Conservation (phyloP, 2,888 invertebrate species). For the Acanthococcus lagerstroemiae region DNA sequence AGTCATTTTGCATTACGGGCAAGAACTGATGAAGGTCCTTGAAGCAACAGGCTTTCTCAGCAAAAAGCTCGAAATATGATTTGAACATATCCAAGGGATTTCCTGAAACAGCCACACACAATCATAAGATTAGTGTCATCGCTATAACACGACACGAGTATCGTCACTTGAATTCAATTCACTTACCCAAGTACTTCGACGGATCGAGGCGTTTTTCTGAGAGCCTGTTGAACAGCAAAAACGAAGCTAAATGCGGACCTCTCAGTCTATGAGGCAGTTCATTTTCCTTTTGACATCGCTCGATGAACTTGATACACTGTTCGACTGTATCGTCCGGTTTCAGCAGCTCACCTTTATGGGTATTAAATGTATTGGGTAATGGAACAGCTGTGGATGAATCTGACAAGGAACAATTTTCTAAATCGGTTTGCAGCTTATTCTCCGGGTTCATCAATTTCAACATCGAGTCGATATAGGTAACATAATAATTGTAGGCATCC, state of each 20-base stretch:
- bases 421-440: conserved; percentile 46
- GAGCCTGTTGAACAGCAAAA: conserved; percentile 61
- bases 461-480: conserved; percentile 43
- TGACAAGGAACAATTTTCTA: too few relatives aligned
- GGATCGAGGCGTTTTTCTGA: conserved; percentile 47
- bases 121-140: too few relatives aligned
- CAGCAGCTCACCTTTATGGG: not conserved
- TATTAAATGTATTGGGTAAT: not conserved
- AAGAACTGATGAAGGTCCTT: conserved; percentile 71
- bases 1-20: conserved; percentile 55
- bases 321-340: conserved; percentile 39
- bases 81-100: conserved; percentile 55
- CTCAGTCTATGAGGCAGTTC: conserved; percentile 44
- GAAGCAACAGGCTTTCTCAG: conserved; percentile 76
- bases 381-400: too few relatives aligned
- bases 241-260: conserved; percentile 72
- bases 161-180: too few relatives aligned
- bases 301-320: conserved; percentile 42
- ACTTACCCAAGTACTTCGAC: conserved; percentile 43
- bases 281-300: conserved; percentile 38
- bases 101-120: conserved; percentile 2
- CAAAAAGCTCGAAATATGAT: conserved; percentile 71
- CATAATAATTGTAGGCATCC: conserved; percentile 45
- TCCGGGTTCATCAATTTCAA: conserved; percentile 60
- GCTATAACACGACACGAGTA: too few relatives aligned